A percentile compares a stretch with the other conserved stretches of the same genome.
These are phyloP conservation scores for Colinus virginianus DNA, from an alignment of 2,113 vertebrate genomes.

Conservation along the genomic window DNA sequence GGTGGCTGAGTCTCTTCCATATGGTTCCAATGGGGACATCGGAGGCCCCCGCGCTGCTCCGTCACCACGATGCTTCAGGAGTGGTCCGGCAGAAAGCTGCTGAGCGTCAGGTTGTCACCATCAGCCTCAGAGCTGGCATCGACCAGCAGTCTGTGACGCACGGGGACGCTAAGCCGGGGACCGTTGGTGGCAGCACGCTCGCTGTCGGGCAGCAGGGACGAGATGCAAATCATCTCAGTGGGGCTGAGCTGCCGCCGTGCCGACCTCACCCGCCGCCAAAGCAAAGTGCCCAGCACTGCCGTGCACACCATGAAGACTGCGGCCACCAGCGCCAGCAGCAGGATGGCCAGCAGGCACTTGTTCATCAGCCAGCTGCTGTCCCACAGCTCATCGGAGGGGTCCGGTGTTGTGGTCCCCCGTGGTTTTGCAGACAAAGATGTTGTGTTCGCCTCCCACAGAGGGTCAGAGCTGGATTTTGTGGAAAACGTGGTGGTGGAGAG, in stretches of 20 bases:
- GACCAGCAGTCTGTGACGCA: conserved; percentile 38
- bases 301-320: conserved; percentile 85
- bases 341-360: conserved; percentile 84
- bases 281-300: conserved; percentile 79
- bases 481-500: not conserved
- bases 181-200: conserved; percentile 14
- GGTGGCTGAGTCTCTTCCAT: too few species aligned
- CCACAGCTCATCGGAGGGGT: not conserved
- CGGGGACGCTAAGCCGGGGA: not conserved
- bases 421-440: not conserved
- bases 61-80: accelerated
- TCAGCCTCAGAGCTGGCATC: conserved; percentile 66
- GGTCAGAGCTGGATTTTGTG: not conserved
- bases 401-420: accelerated
- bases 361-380: conserved; percentile 5
- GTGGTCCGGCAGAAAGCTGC: conserved; percentile 89
- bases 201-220: conserved; percentile 81
- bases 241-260: conserved; percentile 40
- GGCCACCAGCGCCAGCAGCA: conserved; percentile 80
- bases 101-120: conserved; percentile 85
- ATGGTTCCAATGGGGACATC: too few species aligned
- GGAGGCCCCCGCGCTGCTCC: too few species aligned
- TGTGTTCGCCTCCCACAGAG: accelerated
- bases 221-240: conserved; percentile 92
- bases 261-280: conserved; percentile 75